A percentile compares a stretch with the other conserved stretches of the same genome.
Conservation (phyloP, 2,113 vertebrate genomes). For the Periophthalmus modestus region DNA sequence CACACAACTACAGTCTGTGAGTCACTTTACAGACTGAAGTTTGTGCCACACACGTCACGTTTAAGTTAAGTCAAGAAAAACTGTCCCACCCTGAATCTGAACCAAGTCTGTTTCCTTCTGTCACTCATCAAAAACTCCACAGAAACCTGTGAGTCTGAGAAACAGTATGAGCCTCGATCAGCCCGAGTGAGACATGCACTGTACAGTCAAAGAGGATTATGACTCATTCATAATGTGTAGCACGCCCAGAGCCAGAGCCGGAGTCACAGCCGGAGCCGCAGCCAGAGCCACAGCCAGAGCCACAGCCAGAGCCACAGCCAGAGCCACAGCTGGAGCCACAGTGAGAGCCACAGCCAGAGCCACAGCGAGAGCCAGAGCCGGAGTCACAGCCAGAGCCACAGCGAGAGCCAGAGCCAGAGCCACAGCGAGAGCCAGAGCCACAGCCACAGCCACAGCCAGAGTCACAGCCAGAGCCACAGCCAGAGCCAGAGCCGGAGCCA, state of each 20-base stretch:
- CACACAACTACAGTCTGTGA: too few relatives aligned
- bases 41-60: too few relatives aligned
- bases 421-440: too few relatives aligned
- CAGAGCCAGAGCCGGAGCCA: too few relatives aligned
- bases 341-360: constrained; percentile 22
- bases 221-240: constrained; percentile 41
- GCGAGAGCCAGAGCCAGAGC: constrained; percentile 49
- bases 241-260: constrained; percentile 51
- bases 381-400: neutral
- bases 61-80: too few relatives aligned
- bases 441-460: too few relatives aligned
- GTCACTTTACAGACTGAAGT: too few relatives aligned
- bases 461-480: neutral
- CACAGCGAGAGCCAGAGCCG: too few relatives aligned
- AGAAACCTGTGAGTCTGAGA: too few relatives aligned
- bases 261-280: neutral
- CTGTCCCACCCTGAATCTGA: neutral
- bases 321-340: neutral
- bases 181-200: neutral
- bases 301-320: constrained; percentile 15
- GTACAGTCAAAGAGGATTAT: neutral
- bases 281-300: too few relatives aligned
- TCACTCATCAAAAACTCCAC: neutral
- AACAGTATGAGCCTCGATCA: too few relatives aligned
- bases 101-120: neutral